Percentiles rank a stretch among this genome's conserved stretches.
Evolutionary conservation across 2,888 invertebrate genomes (phyloP).

Genomic region (Metalampra italica): DNA sequence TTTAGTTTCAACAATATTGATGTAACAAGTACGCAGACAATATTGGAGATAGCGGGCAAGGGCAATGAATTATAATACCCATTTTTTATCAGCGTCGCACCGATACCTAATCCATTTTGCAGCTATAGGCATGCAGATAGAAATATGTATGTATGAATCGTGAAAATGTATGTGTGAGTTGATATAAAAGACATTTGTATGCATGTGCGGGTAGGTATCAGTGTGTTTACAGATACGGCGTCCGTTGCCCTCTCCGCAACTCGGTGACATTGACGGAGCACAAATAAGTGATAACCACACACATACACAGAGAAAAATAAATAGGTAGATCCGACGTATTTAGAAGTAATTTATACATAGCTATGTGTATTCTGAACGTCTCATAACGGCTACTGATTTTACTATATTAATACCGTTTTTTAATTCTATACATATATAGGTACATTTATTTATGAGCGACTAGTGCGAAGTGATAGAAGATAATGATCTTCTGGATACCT

Average conservation of each 20-base stretch:
- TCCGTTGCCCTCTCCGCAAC: constrained; percentile 72
- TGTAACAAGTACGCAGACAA: background rate
- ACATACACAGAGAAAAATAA: constrained; percentile 40
- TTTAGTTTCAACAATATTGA: background rate
- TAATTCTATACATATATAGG: too few relatives aligned
- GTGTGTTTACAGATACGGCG: constrained; percentile 62
- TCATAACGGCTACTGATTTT: background rate
- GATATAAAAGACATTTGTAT: constrained; percentile 27
- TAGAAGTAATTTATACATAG: background rate
- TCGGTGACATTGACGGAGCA: constrained; percentile 75
- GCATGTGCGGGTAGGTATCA: constrained; percentile 38
- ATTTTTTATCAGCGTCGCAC: constrained; percentile 43
- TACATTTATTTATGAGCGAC: too few relatives aligned
- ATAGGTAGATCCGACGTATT: constrained; percentile 36
- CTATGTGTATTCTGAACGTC: background rate
- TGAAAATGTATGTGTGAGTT: constrained; percentile 27
- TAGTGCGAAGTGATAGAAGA: too few relatives aligned
- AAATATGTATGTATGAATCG: constrained; percentile 33
- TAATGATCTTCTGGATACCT: too few relatives aligned
- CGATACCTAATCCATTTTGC: constrained; percentile 48
- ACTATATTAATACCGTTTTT: too few relatives aligned
- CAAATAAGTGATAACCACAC: constrained; percentile 69
- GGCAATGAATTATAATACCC: constrained; percentile 62
- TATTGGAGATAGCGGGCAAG: constrained; percentile 40
- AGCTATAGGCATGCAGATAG: constrained; percentile 34